Base-by-base conservation (phyloP, 2,888 invertebrate species). In the Caenorhabditis parvicauda region DNA sequence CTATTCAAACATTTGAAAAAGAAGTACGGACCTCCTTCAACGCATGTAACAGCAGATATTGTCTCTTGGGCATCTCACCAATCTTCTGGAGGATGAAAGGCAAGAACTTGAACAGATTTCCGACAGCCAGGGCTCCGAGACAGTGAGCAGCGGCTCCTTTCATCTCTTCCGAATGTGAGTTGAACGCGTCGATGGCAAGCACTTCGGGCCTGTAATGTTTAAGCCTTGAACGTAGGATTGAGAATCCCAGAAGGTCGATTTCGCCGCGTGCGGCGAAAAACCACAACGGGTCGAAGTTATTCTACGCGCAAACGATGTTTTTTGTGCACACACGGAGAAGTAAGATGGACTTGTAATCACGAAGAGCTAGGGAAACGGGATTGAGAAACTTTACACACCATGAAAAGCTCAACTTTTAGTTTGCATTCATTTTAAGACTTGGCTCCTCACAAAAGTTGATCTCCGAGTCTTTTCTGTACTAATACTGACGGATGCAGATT, bases 141-240 rank as follows among this genome's bases (percentile, higher is more conserved):
- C 96, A 91, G 83, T 95, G 58, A 69, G 95, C 93, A 14, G 96
- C 96, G 0, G 95, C 95, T 0, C 92, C 91, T 83, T 96, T 96
- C 2, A 98, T 90, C 83, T 98, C 95, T 83, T 98, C 96, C 0
- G 92, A 92, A 12, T 88, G 87, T 3, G 91, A 90, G 0, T 89
- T 87, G 83, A 98, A 96, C 19, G 93, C 91, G 65, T 88, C 87
- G 59, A 95, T 85, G 22, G 86, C 83, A 9, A 84, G 82, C 3
- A 79, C 72, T 56, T 83, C 83, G 7, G 82, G 80, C 19, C 70
- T 77, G 53, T 57, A n/a, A n/a, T n/a, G n/a, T n/a, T n/a, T n/a
- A n/a, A n/a, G n/a, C n/a, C n/a, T n/a, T n/a, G n/a, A 12, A 9
- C 12, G 12, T 19, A 12, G 12, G 41, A n/a, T 25, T 21, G 24